phyloP scores from a whole-genome alignment of 2,113 vertebrate species.

The Nannospalax galili region DNA sequence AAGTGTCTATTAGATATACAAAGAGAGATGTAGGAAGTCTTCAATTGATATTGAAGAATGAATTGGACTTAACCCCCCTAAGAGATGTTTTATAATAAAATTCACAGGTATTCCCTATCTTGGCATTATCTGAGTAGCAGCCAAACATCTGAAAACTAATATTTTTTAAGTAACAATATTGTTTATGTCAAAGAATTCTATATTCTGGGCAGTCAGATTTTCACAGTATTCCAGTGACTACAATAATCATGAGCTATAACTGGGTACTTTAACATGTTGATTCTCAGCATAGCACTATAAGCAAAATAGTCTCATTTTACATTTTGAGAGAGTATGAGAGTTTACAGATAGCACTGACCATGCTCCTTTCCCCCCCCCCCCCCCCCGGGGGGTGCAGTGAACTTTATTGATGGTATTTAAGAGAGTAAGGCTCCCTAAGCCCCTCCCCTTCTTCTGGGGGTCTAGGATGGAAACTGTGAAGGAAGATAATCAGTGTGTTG shows the following conservation, averaged over 20 bases:
- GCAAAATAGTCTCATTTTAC: not conserved
- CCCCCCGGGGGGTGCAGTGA: too few species aligned
- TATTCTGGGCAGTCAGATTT: slow-evolving; percentile 12
- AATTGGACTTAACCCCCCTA: not conserved
- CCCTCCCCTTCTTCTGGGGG: too few species aligned
- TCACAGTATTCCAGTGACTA: slow-evolving; percentile 30
- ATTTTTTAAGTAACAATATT: slow-evolving; percentile 16
- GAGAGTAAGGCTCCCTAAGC: too few species aligned
- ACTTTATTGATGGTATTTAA: too few species aligned
- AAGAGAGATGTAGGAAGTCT: not conserved
- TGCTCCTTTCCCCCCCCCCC: too few species aligned
- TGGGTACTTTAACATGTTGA: not conserved
- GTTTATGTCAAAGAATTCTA: slow-evolving; percentile 15
- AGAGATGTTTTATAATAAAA: slow-evolving; percentile 1
- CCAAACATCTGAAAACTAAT: slow-evolving; percentile 7
- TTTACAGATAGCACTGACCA: not conserved
- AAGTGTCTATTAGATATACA: not conserved
- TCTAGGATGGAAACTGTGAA: too few species aligned
- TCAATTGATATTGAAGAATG: slow-evolving; percentile 42
- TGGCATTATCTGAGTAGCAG: slow-evolving; percentile 34
- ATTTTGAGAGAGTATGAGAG: slow-evolving; percentile 24
- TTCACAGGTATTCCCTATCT: slow-evolving; percentile 11
- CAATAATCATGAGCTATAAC: not conserved
- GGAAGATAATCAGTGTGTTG: too few species aligned
- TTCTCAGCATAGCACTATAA: not conserved